Evolutionary conservation across 2,797 vertebrate genomes (phyloP), one percentile per base, ranked within the genome.

Genomic region (Chloroceryle inda): DNA sequence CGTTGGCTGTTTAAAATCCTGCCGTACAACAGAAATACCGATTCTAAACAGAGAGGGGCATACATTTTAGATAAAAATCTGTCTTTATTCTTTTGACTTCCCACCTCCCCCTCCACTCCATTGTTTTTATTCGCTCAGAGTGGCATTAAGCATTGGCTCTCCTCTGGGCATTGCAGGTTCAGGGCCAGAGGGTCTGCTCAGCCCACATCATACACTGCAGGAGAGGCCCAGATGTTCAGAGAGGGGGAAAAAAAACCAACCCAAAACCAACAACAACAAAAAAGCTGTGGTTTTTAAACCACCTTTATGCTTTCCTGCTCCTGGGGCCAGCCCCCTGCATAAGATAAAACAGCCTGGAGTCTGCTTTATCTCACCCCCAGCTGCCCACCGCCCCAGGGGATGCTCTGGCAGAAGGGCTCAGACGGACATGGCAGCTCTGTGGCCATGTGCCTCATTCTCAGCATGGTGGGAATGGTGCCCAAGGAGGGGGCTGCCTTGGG

Each of bases 261-360:
- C 52, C 49, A 26, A 44, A 26, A 21, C 16, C 80, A 80, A 63
- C 26, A 84, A 67, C 61, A 77, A 62, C 63, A 83, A 69, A 69
- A 71, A 81, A 49, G 3, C 78, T 66, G 92, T n/a, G 78, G 5
- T 71, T 94, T 96, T 96, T 69, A 89, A 93, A 77, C 93, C 81
- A 92, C 86, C 88, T 96, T 95, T 89, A 94, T 0, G 44, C 92
- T 92, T 93, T 92, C 83, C 71, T 96, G 90, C 92, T 92, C 85
- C 40, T 15, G 62, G 44, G 74, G 74, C 77, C 89, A 47, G 82
- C 40, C 85, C 85, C 33, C 49, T 85, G 79, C 6, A 1, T 44
- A 66, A 92, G 90, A 84, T 63, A 52, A 89, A 94, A 20, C 74
- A 92, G 90, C 84, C 88, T 82, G 40, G 35, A 87, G 76, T 40